Conservation (phyloP, 2,888 invertebrate species). For the Eupeodes latifasciatus region DNA sequence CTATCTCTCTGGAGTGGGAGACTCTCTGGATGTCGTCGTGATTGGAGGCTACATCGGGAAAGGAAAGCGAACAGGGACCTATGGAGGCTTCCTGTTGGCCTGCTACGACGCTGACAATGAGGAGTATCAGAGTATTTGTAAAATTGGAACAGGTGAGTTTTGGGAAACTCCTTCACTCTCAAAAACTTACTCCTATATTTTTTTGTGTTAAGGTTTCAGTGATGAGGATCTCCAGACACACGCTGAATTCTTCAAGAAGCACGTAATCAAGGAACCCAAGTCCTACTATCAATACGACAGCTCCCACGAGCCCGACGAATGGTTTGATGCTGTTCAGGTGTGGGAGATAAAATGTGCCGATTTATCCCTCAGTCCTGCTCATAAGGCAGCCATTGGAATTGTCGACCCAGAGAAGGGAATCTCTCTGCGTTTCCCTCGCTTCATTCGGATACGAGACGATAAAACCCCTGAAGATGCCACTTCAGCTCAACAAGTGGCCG, state of each 20-base stretch:
- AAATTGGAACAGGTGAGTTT: slow-evolving; percentile 86
- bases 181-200: slow-evolving; percentile 83
- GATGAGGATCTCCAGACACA: slow-evolving; percentile 94
- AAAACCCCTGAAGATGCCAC: slow-evolving; percentile 97
- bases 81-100: slow-evolving; percentile 97
- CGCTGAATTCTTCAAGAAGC: slow-evolving; percentile 89
- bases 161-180: neutral
- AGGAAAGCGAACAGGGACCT: slow-evolving; percentile 96
- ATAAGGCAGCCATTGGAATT: slow-evolving; percentile 94
- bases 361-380: slow-evolving; percentile 97
- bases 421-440: slow-evolving; percentile 96
- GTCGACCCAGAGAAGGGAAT: slow-evolving; percentile 96
- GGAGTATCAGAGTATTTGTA: slow-evolving; percentile 96
- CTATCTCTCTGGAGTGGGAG: slow-evolving; percentile 98
- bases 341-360: slow-evolving; percentile 99
- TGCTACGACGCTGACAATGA: slow-evolving; percentile 96
- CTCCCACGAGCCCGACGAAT: slow-evolving; percentile 92
- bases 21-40: slow-evolving; percentile 97
- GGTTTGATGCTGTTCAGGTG: slow-evolving; percentile 94
- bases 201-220: slow-evolving; percentile 92
- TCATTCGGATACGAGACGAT: slow-evolving; percentile 95
- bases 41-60: slow-evolving; percentile 97
- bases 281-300: slow-evolving; percentile 92
- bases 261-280: slow-evolving; percentile 90
- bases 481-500: slow-evolving; percentile 93